These are phyloP conservation scores for Buathra laborator DNA, from an alignment of 2,888 invertebrate genomes.

Conservation along the genomic window DNA sequence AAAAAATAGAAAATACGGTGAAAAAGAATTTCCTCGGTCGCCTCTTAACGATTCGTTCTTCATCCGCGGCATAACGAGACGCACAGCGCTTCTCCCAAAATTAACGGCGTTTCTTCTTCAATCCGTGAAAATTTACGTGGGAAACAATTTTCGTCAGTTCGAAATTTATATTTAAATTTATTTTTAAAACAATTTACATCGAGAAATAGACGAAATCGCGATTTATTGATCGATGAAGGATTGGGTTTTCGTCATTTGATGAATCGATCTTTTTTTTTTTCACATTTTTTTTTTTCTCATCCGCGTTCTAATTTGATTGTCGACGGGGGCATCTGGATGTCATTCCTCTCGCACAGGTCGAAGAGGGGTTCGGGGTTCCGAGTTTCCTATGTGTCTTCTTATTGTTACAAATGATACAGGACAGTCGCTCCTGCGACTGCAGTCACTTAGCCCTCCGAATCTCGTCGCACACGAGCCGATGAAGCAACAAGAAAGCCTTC, in stretches of 20 bases:
- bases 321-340: constrained; percentile 8
- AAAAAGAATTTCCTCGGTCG: constrained; percentile 44
- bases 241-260: constrained; percentile 8
- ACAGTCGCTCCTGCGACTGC: constrained; percentile 73
- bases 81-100: constrained; percentile 50
- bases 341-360: constrained; percentile 28
- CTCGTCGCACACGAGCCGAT: constrained; percentile 27
- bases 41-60: constrained; percentile 40
- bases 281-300: constrained; percentile 31
- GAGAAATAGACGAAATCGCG: constrained; percentile 37
- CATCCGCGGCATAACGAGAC: background rate
- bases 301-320: constrained; percentile 53
- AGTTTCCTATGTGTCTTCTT: constrained; percentile 62
- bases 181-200: background rate
- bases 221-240: constrained; percentile 52
- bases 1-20: constrained; percentile 21
- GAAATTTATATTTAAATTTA: constrained; percentile 1
- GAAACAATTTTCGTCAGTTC: constrained; percentile 42
- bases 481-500: constrained; percentile 50
- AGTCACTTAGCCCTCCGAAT: constrained; percentile 41
- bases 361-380: constrained; percentile 46
- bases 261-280: constrained; percentile 42
- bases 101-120: constrained; percentile 59
- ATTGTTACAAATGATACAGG: constrained; percentile 80
- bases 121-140: constrained; percentile 52